phyloP scores from a whole-genome alignment of 2,797 vertebrate species.

The Halcyon badia region DNA sequence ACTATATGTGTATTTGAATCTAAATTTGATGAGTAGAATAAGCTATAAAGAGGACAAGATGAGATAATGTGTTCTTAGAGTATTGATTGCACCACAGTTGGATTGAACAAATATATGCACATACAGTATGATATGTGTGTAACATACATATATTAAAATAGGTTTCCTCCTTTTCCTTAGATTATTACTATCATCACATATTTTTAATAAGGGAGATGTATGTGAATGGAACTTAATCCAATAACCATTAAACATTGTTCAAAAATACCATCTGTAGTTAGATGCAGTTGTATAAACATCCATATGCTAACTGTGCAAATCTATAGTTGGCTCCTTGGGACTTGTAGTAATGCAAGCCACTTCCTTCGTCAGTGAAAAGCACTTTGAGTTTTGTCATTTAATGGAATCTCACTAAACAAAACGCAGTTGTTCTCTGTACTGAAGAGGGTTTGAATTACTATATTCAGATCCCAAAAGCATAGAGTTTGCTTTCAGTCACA shows the following conservation, averaged over 20 bases:
- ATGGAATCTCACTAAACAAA: neutral
- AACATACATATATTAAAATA: fast-evolving
- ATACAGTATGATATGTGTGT: neutral
- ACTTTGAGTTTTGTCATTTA: neutral
- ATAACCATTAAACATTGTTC: neutral
- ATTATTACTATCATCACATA: neutral
- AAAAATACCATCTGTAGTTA: neutral
- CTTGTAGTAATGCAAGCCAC: neutral
- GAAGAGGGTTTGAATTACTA: constrained; percentile 21
- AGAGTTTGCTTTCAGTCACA: neutral
- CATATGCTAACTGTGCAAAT: neutral
- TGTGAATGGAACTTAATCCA: neutral
- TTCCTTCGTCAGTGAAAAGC: neutral
- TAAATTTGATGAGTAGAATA: neutral
- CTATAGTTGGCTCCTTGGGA: neutral
- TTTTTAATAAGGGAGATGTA: neutral
- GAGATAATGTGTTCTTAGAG: neutral
- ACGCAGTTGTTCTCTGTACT: neutral
- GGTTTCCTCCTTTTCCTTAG: neutral
- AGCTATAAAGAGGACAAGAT: neutral
- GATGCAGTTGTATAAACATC: neutral
- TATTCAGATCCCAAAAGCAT: neutral
- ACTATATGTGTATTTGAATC: neutral
- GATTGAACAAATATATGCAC: neutral
- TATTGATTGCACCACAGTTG: neutral